Evolutionary conservation across 2,113 vertebrate species (phyloP).

Genomic region (Melanotaenia duboulayi): DNA sequence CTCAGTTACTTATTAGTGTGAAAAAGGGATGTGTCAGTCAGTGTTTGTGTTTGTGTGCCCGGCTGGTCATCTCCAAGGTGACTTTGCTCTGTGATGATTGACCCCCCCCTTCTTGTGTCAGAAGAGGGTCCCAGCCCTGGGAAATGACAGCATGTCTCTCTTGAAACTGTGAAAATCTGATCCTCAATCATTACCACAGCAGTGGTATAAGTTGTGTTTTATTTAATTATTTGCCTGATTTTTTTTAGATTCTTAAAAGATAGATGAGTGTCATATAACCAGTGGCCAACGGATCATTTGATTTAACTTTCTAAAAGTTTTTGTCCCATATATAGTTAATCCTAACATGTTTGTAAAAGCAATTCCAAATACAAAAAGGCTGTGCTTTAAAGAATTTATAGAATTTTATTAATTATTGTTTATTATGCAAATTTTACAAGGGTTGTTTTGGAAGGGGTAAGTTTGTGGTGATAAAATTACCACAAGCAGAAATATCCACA

Average conservation of each 20-base stretch:
- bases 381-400: neutral
- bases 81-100: slow-evolving; percentile 48
- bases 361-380: neutral
- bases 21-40: neutral
- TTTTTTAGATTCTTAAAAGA: too few species aligned
- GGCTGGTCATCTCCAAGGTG: slow-evolving; percentile 44
- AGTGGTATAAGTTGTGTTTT: neutral
- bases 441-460: too few species aligned
- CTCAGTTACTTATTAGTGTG: slow-evolving; percentile 49
- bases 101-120: slow-evolving; percentile 25
- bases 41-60: slow-evolving; percentile 5
- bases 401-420: neutral
- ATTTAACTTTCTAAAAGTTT: too few species aligned
- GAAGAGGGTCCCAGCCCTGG: neutral
- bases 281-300: too few species aligned
- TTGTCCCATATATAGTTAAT: too few species aligned
- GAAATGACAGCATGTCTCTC: neutral
- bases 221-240: neutral
- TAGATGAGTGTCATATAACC: too few species aligned
- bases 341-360: neutral
- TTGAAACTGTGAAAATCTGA: slow-evolving; percentile 3
- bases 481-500: neutral
- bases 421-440: too few species aligned
- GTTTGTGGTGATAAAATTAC: too few species aligned
- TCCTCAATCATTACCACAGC: neutral